A percentile compares a stretch with the other conserved stretches of the same genome.
Conservation (phyloP, 2,113 vertebrate genomes). For the Mesocricetus auratus region DNA sequence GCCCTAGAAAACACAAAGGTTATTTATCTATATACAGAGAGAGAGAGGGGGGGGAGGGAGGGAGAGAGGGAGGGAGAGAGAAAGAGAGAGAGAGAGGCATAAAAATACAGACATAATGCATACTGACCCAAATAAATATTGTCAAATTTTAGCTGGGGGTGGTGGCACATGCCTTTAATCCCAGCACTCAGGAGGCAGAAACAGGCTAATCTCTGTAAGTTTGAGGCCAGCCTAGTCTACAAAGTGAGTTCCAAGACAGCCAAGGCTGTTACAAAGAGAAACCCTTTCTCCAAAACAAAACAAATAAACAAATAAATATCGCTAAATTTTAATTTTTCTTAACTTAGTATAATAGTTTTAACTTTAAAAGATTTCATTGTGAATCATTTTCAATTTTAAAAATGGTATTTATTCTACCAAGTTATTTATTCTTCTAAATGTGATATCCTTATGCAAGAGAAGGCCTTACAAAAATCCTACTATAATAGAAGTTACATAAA, state of each 20-base stretch:
- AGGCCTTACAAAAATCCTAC: not conserved
- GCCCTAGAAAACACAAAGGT: not conserved
- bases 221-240: not conserved
- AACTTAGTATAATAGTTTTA: not conserved
- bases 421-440: constrained; percentile 10
- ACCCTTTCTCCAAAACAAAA: not conserved
- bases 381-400: not conserved
- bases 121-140: not conserved
- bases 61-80: too few species aligned
- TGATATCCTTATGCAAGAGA: not conserved
- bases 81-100: not conserved
- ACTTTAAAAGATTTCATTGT: not conserved
- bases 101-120: constrained; percentile 40
- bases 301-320: not conserved
- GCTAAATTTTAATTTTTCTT: not conserved
- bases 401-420: not conserved
- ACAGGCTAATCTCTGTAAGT: not conserved
- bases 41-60: not conserved
- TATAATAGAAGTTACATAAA: not conserved
- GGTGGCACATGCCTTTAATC: not conserved
- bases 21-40: not conserved
- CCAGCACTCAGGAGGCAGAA: not conserved
- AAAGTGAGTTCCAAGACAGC: not conserved
- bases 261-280: not conserved
- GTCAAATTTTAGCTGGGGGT: not conserved